Evolutionary conservation across 64 coral and sea anemone genomes (phyloP).

Genomic region (Platygyra sinensis): DNA sequence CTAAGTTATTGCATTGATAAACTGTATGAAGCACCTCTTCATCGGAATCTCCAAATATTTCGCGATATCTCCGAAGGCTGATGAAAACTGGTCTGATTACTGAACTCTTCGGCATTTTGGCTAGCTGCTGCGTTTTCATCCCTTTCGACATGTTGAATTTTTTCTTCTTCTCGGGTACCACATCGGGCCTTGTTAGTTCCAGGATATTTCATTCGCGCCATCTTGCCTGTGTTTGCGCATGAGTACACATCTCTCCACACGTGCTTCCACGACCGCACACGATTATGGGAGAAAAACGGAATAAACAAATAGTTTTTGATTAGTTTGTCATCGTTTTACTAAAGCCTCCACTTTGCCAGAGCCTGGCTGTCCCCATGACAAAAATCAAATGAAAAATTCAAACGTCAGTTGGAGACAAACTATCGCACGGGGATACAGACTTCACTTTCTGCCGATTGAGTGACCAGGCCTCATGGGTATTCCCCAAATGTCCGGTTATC

Average conservation of each 20-base stretch:
- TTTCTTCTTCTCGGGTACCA: slow-evolving; percentile 63
- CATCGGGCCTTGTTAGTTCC: slow-evolving; percentile 72
- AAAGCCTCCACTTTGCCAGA: not conserved
- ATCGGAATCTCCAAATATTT: slow-evolving; percentile 99
- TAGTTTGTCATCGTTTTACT: not conserved
- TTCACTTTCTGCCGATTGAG: not conserved
- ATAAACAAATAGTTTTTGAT: slow-evolving; percentile 12
- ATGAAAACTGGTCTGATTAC: slow-evolving; percentile 73
- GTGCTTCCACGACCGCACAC: slow-evolving; percentile 56
- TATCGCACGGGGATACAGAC: not conserved
- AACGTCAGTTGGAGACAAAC: not conserved
- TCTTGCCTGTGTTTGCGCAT: slow-evolving; percentile 88
- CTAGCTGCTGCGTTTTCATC: slow-evolving; percentile 44
- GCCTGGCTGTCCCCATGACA: not conserved
- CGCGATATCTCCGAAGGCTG: slow-evolving; percentile 81
- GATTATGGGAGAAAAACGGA: slow-evolving; percentile 65
- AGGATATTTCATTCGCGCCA: slow-evolving; percentile 97
- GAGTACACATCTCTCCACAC: slow-evolving; percentile 51
- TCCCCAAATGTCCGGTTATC: slow-evolving; percentile 18
- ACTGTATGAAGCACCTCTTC: slow-evolving; percentile 87
- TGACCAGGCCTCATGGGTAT: slow-evolving; percentile 46
- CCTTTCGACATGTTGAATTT: slow-evolving; percentile 52
- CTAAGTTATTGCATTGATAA: slow-evolving; percentile 27
- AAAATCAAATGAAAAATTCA: not conserved
- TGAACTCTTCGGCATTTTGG: slow-evolving; percentile 29